Base-by-base conservation (phyloP, 2,797 vertebrate species). In the Mastacembelus armatus region DNA sequence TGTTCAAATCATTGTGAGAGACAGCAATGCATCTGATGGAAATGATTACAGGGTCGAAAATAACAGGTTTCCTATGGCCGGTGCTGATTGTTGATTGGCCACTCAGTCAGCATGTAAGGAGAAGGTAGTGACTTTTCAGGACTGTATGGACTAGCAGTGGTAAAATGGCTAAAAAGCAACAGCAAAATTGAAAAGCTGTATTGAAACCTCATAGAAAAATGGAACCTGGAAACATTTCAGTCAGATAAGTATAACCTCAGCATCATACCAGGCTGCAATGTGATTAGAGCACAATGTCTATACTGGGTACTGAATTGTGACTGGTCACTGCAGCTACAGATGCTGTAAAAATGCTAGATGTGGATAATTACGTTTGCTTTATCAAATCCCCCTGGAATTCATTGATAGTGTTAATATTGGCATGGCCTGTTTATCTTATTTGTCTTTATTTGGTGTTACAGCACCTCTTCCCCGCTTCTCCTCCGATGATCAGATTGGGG, bases 31-130 rank as follows among this genome's bases (percentile, higher is more conserved):
- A 76, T 91, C 86, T 90, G 89, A 93, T 92, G 83, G 89, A 90
- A 92, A 93, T 94, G 92, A 94, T 94, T 94, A 91, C 40, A 68
- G 92, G 92, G 89, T 93, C 62, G 59, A 73, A 94, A 94, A 95
- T 95, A 92, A 93, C 92, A 93, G 88, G 91, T 91, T 92, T 90
- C 71, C 71, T 76, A 72, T 87, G 82, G 71, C 77, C 47, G 18
- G 47, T 6, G 70, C 88, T 93, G 94, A 94, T 93, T 94, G 92
- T 91, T 92, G 94, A 94, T 94, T 94, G 92, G 89, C 86, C 88
- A 85, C 91, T 90, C 54, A 69, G 86, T 78, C 77, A 57, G 83
- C 24, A 75, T 84, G 69, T 82, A 61, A 66, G 87, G 87, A 85
- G 82, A 70, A 71, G 74, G 76, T 54, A 87, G 77, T 27, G 82